phyloP scores from a whole-genome alignment of 1,140 invertebrate genomes.

The Ceratosolen fusciceps region DNA sequence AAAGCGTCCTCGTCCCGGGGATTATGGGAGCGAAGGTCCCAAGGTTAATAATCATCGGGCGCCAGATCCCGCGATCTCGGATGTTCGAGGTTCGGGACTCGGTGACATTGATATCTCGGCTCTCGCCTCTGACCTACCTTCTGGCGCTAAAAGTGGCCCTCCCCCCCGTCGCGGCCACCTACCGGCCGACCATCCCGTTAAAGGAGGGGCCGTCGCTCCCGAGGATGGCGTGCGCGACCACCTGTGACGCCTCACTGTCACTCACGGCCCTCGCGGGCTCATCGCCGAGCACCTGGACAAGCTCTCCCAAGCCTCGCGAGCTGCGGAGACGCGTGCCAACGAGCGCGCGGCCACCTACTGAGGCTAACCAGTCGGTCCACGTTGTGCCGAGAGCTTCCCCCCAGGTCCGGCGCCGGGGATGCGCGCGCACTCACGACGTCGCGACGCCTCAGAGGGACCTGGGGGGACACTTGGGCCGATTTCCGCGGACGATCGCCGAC shows the following conservation, averaged over 20 bases:
- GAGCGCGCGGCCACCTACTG: conserved; percentile 42
- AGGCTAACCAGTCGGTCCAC: neutral
- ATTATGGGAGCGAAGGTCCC: too few species aligned
- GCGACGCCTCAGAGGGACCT: neutral
- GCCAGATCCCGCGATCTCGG: too few species aligned
- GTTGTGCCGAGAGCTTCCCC: conserved; percentile 16
- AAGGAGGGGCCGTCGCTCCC: neutral
- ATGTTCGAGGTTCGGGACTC: too few species aligned
- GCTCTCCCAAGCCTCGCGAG: neutral
- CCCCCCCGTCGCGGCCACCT: neutral
- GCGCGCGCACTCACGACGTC: conserved; percentile 23
- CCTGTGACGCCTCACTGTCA: conserved; percentile 9
- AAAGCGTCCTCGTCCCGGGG: too few species aligned
- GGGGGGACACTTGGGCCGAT: too few species aligned
- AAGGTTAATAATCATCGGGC: too few species aligned
- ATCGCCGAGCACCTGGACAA: neutral
- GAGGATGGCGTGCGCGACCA: neutral
- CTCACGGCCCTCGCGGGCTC: neutral
- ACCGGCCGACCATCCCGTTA: neutral
- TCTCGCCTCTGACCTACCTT: neutral
- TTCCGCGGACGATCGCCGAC: too few species aligned
- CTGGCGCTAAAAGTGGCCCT: neutral
- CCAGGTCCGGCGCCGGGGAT: neutral
- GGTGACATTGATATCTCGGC: too few species aligned
- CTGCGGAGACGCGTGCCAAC: conserved; percentile 3